phyloP scores from a whole-genome alignment of 2,888 invertebrate genomes.

The Abrostola tripartita region DNA sequence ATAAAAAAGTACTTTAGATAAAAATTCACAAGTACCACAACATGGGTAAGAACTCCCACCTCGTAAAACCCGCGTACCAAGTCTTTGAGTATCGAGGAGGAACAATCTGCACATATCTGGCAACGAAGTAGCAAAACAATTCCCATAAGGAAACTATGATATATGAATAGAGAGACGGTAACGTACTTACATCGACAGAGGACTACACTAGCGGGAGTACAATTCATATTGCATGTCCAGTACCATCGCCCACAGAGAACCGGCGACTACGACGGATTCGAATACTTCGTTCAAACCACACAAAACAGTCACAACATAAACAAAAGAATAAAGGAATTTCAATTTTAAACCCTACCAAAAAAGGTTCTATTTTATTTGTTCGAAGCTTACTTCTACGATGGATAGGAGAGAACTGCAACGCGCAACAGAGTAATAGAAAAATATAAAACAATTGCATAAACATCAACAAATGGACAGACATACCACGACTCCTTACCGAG shows the following conservation, averaged over 20 bases:
- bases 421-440: conserved; percentile 68
- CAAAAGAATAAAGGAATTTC: conserved; percentile 10
- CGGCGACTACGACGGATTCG: conserved; percentile 66
- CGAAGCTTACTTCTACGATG: not conserved
- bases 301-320: conserved; percentile 10
- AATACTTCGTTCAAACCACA: conserved; percentile 51
- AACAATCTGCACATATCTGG: conserved; percentile 26
- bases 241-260: conserved; percentile 80
- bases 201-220: conserved; percentile 70
- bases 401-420: not conserved
- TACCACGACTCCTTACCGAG: conserved; percentile 69
- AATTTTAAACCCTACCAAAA: conserved; percentile 14
- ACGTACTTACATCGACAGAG: conserved; percentile 53
- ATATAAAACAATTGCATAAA: conserved; percentile 85
- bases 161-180: conserved; percentile 55
- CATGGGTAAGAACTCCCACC: conserved; percentile 26
- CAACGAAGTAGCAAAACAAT: conserved; percentile 53
- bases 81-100: conserved; percentile 25
- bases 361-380: conserved; percentile 1
- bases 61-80: conserved; percentile 21
- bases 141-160: conserved; percentile 59
- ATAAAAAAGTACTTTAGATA: conserved; percentile 27
- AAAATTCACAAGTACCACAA: conserved; percentile 17
- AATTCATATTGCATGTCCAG: conserved; percentile 85
- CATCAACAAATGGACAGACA: conserved; percentile 71